Evolutionary conservation across 2,797 vertebrate genomes (phyloP), one percentile per base, ranked within the genome.

Genomic region (Mionectes olivaceus): DNA sequence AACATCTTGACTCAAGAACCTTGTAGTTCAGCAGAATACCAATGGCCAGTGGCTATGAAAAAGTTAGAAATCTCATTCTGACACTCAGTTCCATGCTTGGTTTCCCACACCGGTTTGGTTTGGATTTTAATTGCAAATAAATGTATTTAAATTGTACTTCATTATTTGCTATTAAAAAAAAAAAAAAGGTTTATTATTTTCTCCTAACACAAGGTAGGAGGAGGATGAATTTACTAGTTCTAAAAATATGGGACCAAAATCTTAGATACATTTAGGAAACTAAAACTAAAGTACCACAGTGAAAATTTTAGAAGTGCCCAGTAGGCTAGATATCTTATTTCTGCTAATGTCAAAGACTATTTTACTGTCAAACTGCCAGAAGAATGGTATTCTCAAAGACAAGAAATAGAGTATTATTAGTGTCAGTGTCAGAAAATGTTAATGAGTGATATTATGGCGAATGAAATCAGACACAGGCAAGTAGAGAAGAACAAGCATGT

Each of bases 381-480:
- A 87, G 11, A 91, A 89, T 19, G 22, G 15, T 11, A 69, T 56
- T 53, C 41, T 74, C 47, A 89, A 94, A 86, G 30, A 80, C 44
- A 56, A 83, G 37, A 83, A 85, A 53, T n/a, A 74, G 19, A 57
- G 19, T 57, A 86, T 71, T 93, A 85, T 68, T 90, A 32, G 8
- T 73, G 35, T 67, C 56, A 85, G 37, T 83, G 35, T 73, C 87
- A 86, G 73, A 90, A 96, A 84, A 63, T 33, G n/a, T 91, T 94
- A 69, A 94, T 49, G 33, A 47, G n/a, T 49, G 22, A 65, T 71
- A 59, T 30, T 83, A 69, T 12, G 9, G 7, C 4, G 5, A 76
- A 93, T 59, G 22, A 82, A 88, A 65, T 61, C 80, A 90, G 85
- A 90, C 44, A 67, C 8, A 59, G n/a, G 24, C 19, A 88, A 65